Conservation (phyloP, 2,888 invertebrate species). For the Hydrotaea diabolus region DNA sequence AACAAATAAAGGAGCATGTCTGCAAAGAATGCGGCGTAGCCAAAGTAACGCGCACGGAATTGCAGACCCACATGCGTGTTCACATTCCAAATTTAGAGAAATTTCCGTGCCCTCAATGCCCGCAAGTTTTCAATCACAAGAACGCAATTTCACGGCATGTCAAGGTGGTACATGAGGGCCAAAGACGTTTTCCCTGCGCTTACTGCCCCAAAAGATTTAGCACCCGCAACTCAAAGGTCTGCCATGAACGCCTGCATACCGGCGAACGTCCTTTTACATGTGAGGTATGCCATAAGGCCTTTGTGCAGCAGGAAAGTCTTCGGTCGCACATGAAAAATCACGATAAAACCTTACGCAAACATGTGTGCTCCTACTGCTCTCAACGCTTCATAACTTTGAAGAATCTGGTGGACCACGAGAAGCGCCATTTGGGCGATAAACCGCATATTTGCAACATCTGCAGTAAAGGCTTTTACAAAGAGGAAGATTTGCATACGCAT, state of each 20-base stretch:
- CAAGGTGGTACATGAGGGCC: constrained; percentile 77
- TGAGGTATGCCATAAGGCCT: constrained; percentile 68
- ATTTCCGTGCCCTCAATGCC: constrained; percentile 76
- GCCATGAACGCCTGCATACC: constrained; percentile 75
- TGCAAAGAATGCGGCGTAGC: constrained; percentile 77
- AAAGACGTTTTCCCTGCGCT: constrained; percentile 74
- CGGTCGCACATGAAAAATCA: constrained; percentile 74
- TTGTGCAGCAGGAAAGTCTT: constrained; percentile 69
- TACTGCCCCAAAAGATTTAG: constrained; percentile 76
- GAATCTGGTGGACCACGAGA: constrained; percentile 71
- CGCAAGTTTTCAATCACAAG: constrained; percentile 77
- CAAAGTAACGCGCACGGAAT: constrained; percentile 77
- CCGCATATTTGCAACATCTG: constrained; percentile 72
- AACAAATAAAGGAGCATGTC: constrained; percentile 75
- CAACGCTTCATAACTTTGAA: constrained; percentile 72
- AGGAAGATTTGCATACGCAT: constrained; percentile 65
- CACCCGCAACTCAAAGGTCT: constrained; percentile 75
- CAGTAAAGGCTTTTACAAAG: constrained; percentile 68
- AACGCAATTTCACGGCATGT: constrained; percentile 74
- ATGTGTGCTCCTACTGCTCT: constrained; percentile 70
- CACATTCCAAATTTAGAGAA: constrained; percentile 76
- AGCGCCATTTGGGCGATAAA: constrained; percentile 72
- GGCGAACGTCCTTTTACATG: constrained; percentile 70
- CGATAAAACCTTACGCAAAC: constrained; percentile 69
- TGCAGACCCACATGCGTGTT: constrained; percentile 76